A percentile compares a stretch with the other conserved stretches of the same genome.
These are phyloP conservation scores for Toxotes jaculatrix DNA, from an alignment of 2,113 vertebrate genomes.

Conservation along the genomic window DNA sequence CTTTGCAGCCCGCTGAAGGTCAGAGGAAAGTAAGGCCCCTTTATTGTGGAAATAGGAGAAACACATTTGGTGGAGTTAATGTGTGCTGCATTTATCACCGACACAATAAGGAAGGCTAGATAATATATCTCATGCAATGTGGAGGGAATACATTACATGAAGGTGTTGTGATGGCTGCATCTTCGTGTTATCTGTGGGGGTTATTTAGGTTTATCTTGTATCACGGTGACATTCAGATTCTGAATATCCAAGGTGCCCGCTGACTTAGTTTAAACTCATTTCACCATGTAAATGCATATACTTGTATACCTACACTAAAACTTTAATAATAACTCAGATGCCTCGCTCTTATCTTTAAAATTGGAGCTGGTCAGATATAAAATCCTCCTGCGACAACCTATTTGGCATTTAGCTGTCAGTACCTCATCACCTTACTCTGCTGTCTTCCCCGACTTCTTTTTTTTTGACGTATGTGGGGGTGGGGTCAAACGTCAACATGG, in stretches of 20 bases:
- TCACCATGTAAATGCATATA: slow-evolving; percentile 49
- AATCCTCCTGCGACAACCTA: slow-evolving; percentile 64
- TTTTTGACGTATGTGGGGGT: slow-evolving; percentile 34
- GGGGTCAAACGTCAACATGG: slow-evolving; percentile 72
- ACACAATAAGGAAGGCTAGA: slow-evolving; percentile 78
- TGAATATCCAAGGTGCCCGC: slow-evolving; percentile 67
- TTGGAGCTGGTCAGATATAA: slow-evolving; percentile 57
- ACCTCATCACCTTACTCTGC: slow-evolving; percentile 41
- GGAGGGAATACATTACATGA: slow-evolving; percentile 68
- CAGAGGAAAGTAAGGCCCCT: slow-evolving; percentile 79
- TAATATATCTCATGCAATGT: slow-evolving; percentile 77
- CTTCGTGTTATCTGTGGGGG: slow-evolving; percentile 58
- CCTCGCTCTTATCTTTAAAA: slow-evolving; percentile 63
- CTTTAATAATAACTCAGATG: slow-evolving; percentile 71
- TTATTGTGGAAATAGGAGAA: slow-evolving; percentile 81
- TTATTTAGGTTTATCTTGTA: slow-evolving; percentile 74
- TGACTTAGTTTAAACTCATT: slow-evolving; percentile 67
- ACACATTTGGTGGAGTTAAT: slow-evolving; percentile 79
- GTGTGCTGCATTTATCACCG: slow-evolving; percentile 81
- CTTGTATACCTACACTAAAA: slow-evolving; percentile 48
- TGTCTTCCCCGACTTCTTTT: slow-evolving; percentile 32
- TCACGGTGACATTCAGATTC: slow-evolving; percentile 67
- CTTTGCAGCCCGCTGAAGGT: slow-evolving; percentile 86
- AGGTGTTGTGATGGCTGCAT: slow-evolving; percentile 71
- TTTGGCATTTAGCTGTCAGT: slow-evolving; percentile 74